Base-by-base conservation (phyloP, 2,113 vertebrate species). In the Aegithalos caudatus region DNA sequence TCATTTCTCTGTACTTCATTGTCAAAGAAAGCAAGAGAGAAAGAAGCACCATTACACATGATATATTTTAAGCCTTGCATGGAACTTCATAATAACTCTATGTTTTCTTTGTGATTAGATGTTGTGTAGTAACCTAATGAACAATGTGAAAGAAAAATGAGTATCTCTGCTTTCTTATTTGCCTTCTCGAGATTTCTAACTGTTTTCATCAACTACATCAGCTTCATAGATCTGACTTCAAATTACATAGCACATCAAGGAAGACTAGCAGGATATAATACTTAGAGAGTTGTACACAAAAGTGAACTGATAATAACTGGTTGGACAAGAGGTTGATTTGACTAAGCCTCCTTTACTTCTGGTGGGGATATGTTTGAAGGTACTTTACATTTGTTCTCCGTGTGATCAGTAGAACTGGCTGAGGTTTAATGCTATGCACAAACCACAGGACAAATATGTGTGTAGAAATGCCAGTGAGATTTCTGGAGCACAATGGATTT, bases 311-410 rank as follows among this genome's bases (percentile, higher is more conserved):
- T 54, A 88, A 74, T 47, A 80, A 53, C 6, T 42, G 31, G 1
- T 51, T 64, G 21, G n/a, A 73, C 8, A 56, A 72, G 20, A 56
- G 28, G 8, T 10, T 71, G 44, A 19, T 79, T 50, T 29, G 25
- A 57, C 17, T 70, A 69, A 11, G 7, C 4, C 9, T 70, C 5
- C 11, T 11, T 6, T 76, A 0, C 11, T 79, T 61, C 24, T 70
- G 22, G 7, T 25, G 12, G 14, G 9, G 9, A 51, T 38, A 38
- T 0, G 0, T 71, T 28, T 79, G 37, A 80, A 66, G 21, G 7
- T n/a, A 33, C 7, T 74, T 86, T 70, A 42, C 6, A 17, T 53
- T 83, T 78, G 6, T 58, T 74, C 29, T 78, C 9, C 18, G 13
- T 27, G 19, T 37, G 12, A 44, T 61, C 28, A 42, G 38, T 50